These are phyloP conservation scores for Bolborhynchus lineola DNA, from an alignment of 2,113 vertebrate species.

Conservation along the genomic window DNA sequence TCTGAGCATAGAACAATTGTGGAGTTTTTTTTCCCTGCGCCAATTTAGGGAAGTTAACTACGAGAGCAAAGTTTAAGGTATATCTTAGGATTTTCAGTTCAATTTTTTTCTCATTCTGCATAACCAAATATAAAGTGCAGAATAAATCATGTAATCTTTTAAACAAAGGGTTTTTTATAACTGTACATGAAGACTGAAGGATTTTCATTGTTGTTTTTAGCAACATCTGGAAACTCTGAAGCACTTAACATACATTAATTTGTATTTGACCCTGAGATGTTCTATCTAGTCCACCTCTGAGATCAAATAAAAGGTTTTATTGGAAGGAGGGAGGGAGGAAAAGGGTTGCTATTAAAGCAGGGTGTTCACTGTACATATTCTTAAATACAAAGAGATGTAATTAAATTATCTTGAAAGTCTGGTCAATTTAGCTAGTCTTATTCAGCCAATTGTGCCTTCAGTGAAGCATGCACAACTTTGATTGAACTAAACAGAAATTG, in stretches of 20 bases:
- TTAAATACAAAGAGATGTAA: conserved; percentile 52
- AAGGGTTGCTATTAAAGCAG: conserved; percentile 59
- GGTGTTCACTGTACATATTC: conserved; percentile 37
- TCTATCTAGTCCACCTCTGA: conserved; percentile 52
- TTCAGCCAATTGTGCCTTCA: conserved; percentile 54
- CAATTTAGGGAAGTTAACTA: not conserved
- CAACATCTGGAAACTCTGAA: conserved; percentile 67
- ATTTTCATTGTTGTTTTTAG: conserved; percentile 51
- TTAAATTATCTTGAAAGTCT: conserved; percentile 65
- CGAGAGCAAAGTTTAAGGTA: not conserved
- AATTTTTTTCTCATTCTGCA: not conserved
- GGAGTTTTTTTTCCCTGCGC: not conserved
- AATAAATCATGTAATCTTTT: not conserved
- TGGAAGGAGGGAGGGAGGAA: conserved; percentile 60
- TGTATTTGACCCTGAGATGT: conserved; percentile 57
- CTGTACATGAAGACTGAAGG: not conserved
- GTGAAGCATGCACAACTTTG: conserved; percentile 43
- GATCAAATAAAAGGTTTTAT: conserved; percentile 70
- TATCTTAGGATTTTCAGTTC: not conserved
- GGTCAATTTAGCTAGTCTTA: conserved; percentile 42
- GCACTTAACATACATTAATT: conserved; percentile 46
- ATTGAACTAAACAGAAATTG: conserved; percentile 47
- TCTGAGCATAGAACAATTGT: not conserved
- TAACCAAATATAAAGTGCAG: not conserved
- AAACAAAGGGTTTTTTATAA: not conserved